Percentiles rank a stretch among this genome's conserved stretches.
phyloP scores from a whole-genome alignment of 2,888 invertebrate species.

The Pachymerium ferrugineum region DNA sequence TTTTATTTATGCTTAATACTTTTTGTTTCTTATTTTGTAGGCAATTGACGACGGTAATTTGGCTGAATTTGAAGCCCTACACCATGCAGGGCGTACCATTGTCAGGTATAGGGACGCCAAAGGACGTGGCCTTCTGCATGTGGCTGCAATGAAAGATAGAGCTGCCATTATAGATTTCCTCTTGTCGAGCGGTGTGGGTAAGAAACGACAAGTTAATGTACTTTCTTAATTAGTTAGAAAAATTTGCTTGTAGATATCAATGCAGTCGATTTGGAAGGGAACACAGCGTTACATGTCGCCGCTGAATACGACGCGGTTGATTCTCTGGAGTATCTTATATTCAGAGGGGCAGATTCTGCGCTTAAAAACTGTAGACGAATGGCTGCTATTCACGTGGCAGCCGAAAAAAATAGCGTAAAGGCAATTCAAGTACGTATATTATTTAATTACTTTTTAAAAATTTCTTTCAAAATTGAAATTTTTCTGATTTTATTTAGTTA shows the following conservation, averaged over 20 bases:
- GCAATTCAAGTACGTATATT: conserved; percentile 46
- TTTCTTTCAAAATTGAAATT: neutral
- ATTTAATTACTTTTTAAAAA: neutral
- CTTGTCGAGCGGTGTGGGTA: conserved; percentile 66
- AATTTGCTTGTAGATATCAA: conserved; percentile 69
- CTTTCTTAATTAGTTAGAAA: too few species aligned
- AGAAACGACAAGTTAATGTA: neutral
- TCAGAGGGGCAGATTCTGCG: conserved; percentile 63
- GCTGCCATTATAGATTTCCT: conserved; percentile 71
- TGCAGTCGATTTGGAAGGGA: conserved; percentile 64
- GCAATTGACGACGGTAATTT: conserved; percentile 78
- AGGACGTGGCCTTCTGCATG: conserved; percentile 72
- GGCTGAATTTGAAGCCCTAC: conserved; percentile 70
- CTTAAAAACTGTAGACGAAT: conserved; percentile 70
- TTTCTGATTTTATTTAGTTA: conserved; percentile 10
- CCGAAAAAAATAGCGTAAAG: conserved; percentile 63
- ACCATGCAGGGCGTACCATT: conserved; percentile 64
- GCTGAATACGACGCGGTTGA: conserved; percentile 67
- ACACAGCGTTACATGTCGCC: conserved; percentile 75
- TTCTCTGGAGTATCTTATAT: conserved; percentile 65
- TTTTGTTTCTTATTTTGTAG: conserved; percentile 50
- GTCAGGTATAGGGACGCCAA: conserved; percentile 65
- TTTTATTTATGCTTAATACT: too few species aligned
- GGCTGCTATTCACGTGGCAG: conserved; percentile 72
- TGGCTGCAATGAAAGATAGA: conserved; percentile 70